Conservation (phyloP, 2,888 invertebrate species). For the Polydrusus cervinus region DNA sequence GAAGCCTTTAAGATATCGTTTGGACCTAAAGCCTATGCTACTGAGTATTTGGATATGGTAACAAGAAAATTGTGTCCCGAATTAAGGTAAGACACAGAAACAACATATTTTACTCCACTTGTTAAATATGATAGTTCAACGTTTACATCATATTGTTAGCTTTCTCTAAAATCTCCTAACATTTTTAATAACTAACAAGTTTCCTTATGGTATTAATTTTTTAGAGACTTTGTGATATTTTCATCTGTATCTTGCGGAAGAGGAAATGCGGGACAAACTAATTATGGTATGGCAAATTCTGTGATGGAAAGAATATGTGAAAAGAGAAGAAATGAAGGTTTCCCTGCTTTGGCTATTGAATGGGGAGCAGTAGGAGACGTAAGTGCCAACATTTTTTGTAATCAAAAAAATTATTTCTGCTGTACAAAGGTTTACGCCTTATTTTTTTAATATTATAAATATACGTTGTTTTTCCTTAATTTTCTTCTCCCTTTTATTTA, state of each 20-base stretch:
- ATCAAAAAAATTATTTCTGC: too few relatives aligned
- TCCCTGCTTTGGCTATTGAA: constrained; percentile 89
- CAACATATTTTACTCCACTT: too few relatives aligned
- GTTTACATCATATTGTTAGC: too few relatives aligned
- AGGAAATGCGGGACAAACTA: constrained; percentile 93
- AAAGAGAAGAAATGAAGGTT: constrained; percentile 78
- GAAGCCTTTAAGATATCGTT: constrained; percentile 81
- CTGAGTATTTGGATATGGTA: constrained; percentile 81
- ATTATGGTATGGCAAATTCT: constrained; percentile 93
- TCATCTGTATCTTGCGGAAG: constrained; percentile 95
- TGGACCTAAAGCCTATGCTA: constrained; percentile 88
- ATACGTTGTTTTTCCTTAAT: not conserved
- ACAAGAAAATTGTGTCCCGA: constrained; percentile 61
- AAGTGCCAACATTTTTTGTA: constrained; percentile 66
- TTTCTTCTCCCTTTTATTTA: not conserved
- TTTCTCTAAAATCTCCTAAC: not conserved
- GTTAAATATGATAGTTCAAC: too few relatives aligned
- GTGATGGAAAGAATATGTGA: constrained; percentile 93
- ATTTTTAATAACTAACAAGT: not conserved
- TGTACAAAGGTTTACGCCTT: constrained; percentile 49
- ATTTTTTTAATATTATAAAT: not conserved
- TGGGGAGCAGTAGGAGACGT: constrained; percentile 96
- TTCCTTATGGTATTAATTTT: not conserved
- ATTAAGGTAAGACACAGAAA: constrained; percentile 56
- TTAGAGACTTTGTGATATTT: constrained; percentile 88